A percentile compares a stretch with the other conserved stretches of the same genome.
Conservation (phyloP, 2,797 vertebrate genomes). For the Dallia pectoralis region DNA sequence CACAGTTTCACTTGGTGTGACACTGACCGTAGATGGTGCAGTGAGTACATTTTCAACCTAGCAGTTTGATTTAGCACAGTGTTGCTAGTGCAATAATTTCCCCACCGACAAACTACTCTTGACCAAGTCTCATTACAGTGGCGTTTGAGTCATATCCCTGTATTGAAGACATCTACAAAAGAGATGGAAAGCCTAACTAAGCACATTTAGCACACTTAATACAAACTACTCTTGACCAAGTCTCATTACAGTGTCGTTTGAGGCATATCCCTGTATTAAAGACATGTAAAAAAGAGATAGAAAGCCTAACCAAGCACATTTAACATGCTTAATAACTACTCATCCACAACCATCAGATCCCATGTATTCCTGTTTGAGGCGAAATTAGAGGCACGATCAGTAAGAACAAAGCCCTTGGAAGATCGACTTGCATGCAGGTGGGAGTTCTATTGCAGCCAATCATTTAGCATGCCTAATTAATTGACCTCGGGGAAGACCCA, state of each 20-base stretch:
- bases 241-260: not conserved
- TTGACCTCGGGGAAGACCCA: too few relatives aligned
- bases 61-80: not conserved
- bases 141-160: not conserved
- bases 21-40: not conserved
- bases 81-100: not conserved
- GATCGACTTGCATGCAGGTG: constrained; percentile 19
- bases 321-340: not conserved
- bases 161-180: not conserved
- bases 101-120: not conserved
- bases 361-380: not conserved
- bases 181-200: not conserved
- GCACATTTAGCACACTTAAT: not conserved
- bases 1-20: constrained; percentile 5
- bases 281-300: not conserved
- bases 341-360: not conserved
- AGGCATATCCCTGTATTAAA: not conserved
- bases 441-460: constrained; percentile 36
- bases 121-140: not conserved
- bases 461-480: constrained; percentile 27
- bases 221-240: not conserved
- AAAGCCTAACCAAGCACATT: not conserved
- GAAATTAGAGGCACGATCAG: constrained; percentile 10
- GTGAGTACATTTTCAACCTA: not conserved
- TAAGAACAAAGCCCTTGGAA: constrained; percentile 32